These are phyloP conservation scores for Melangyna quadrimaculata DNA, from an alignment of 2,888 invertebrate species.

Conservation along the genomic window DNA sequence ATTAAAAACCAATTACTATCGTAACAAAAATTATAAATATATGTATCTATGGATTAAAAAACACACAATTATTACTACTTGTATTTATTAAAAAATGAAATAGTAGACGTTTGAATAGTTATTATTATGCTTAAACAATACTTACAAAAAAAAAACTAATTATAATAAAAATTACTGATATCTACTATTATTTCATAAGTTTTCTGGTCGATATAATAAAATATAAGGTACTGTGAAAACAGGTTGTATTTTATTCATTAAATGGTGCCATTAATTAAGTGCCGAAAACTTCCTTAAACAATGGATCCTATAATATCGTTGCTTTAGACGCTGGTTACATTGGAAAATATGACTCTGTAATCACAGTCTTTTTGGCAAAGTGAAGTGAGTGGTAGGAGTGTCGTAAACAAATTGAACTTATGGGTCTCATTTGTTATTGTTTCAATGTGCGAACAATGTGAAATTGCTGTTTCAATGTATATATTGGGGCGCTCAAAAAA, in stretches of 20 bases:
- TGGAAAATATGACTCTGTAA: too few species aligned
- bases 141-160: conserved; percentile 18
- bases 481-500: too few species aligned
- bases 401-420: too few species aligned
- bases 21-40: not conserved
- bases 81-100: conserved; percentile 39
- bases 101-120: conserved; percentile 50
- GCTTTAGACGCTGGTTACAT: too few species aligned
- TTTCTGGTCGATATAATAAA: conserved; percentile 65
- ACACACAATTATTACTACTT: conserved; percentile 14
- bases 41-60: conserved; percentile 38
- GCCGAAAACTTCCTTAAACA: too few species aligned
- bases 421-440: too few species aligned
- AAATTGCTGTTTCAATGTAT: too few species aligned
- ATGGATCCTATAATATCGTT: too few species aligned
- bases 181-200: conserved; percentile 66
- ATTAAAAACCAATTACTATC: conserved; percentile 12
- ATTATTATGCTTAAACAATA: conserved; percentile 49
- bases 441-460: too few species aligned
- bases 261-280: not conserved
- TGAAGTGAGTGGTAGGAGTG: too few species aligned
- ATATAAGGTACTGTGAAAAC: conserved; percentile 60
- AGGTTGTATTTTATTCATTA: not conserved
- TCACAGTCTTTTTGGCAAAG: too few species aligned
- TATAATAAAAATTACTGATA: conserved; percentile 48